phyloP scores from a whole-genome alignment of 2,113 vertebrate species.

The Pyrgilauda ruficollis region DNA sequence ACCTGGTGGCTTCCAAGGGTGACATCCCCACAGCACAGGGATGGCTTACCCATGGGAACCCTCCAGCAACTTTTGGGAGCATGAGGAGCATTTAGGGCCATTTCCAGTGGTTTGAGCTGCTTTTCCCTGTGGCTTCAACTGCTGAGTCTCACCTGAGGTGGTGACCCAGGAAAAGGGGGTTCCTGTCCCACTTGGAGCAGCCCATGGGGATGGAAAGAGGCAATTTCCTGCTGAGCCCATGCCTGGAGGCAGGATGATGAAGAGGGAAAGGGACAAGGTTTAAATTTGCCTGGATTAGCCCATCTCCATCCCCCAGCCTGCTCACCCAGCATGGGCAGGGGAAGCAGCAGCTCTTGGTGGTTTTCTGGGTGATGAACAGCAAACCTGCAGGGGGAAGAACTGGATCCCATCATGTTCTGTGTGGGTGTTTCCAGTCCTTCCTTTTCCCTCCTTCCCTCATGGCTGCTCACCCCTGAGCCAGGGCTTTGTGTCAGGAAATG shows the following conservation, averaged over 20 bases:
- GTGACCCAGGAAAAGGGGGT: not conserved
- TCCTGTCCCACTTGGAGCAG: not conserved
- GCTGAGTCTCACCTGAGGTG: not conserved
- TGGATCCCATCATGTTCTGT: not conserved
- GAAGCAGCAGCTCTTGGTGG: not conserved
- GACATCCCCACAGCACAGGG: not conserved
- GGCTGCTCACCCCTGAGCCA: not conserved
- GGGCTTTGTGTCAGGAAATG: not conserved
- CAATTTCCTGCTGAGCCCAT: not conserved
- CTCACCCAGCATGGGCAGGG: not conserved
- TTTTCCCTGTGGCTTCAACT: accelerated
- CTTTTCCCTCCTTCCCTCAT: not conserved
- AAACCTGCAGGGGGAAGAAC: not conserved
- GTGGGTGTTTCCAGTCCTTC: not conserved
- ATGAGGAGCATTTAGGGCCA: not conserved
- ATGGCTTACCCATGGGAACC: accelerated
- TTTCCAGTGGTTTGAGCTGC: accelerated
- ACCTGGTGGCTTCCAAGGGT: not conserved
- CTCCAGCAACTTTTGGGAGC: not conserved
- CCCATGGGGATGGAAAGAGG: not conserved
- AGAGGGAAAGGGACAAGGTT: not conserved
- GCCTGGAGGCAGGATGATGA: not conserved
- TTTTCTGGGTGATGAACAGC: not conserved
- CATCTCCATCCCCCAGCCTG: not conserved
- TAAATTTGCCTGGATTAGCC: not conserved